Evolutionary conservation across 2,113 vertebrate species (phyloP), one percentile per base, ranked within the genome.

Genomic region (Gavialis gangeticus): DNA sequence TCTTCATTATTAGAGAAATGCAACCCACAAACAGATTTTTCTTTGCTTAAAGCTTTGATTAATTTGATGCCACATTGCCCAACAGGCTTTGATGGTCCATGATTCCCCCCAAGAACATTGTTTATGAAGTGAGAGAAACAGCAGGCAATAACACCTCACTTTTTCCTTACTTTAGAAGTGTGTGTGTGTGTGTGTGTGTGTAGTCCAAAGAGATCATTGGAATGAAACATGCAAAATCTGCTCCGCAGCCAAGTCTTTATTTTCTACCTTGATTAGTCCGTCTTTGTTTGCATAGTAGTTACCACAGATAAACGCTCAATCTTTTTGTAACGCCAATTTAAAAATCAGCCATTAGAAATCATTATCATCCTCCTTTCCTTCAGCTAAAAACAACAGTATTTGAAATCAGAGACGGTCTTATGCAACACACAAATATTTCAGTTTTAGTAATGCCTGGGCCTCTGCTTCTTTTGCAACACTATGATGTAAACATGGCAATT

Each of bases 381-480:
- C 84, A 92, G 82, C 84, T 93, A 91, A 95, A 97, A 92, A 19
- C 83, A 95, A 85, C 80, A 89, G 75, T 75, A 19, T 96, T 94
- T 96, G 92, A 97, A 98, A 98, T 81, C 62, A 95, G 91, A 96
- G 91, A 96, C 91, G 80, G 16, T 94, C 73, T 95, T 96, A 75
- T 80, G 94, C 75, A 95, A 96, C 89, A 73, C 79, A 85, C 22
- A 97, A 90, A 30, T 82, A 95, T 93, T 92, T 93, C 84, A 96
- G 90, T 92, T 81, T 95, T 93, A 95, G 90, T 92, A 75, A 97
- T 96, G 84, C 83, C 92, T 85, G 67, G 54, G 71, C 64, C 79
- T 55, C 75, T 5, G 46, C 62, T 94, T 95, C 67, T 94, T 93
- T 96, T 95, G 88, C 88, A 90, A 46, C 46, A 46, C 46, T 46